Evolutionary conservation across 2,113 vertebrate genomes (phyloP).

Genomic region (Hippopotamus amphibius): DNA sequence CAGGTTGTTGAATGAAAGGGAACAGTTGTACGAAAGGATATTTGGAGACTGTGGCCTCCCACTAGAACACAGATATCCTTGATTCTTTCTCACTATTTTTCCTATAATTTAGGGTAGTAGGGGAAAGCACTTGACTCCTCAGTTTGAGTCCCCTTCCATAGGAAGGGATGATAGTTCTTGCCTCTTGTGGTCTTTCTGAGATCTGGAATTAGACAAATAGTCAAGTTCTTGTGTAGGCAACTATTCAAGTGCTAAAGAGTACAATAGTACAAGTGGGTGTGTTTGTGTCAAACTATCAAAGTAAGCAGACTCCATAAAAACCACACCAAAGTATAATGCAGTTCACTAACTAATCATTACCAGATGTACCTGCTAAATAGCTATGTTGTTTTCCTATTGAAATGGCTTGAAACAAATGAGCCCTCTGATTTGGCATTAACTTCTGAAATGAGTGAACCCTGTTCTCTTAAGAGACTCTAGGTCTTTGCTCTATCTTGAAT

Average conservation of each 20-base stretch:
- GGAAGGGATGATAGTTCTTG: conserved; percentile 4
- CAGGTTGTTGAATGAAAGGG: not conserved
- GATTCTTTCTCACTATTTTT: not conserved
- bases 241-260: not conserved
- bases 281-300: not conserved
- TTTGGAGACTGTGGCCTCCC: not conserved
- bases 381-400: conserved; percentile 11
- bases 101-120: not conserved
- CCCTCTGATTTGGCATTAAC: not conserved
- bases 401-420: not conserved
- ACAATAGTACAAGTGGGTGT: conserved; percentile 19
- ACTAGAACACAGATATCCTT: not conserved
- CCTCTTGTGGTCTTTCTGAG: not conserved
- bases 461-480: not conserved
- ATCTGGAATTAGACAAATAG: not conserved
- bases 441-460: not conserved
- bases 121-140: not conserved
- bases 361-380: not conserved
- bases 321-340: not conserved
- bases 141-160: not conserved
- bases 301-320: not conserved
- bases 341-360: conserved; percentile 19
- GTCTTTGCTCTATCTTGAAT: not conserved
- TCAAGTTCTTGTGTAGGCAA: not conserved
- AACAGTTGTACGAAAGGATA: not conserved